A percentile compares a stretch with the other conserved stretches of the same genome.
Evolutionary conservation across 1,140 invertebrate genomes (phyloP).

Genomic region (Solenopsis fugax): DNA sequence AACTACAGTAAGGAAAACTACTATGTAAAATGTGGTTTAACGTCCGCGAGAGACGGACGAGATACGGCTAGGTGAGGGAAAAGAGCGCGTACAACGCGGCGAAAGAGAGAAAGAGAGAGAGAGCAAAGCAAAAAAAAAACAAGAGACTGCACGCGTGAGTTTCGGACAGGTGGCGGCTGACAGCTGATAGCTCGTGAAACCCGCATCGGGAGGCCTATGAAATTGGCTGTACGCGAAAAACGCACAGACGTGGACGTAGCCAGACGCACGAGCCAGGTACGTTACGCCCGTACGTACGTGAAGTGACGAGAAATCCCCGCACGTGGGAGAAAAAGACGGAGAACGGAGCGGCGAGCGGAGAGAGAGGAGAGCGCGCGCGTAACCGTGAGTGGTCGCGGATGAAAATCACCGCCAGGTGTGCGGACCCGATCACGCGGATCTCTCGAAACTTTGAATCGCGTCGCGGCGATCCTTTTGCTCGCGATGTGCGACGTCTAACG

Average conservation of each 20-base stretch:
- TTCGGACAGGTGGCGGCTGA: constrained; percentile 72
- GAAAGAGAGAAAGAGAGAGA: constrained; percentile 19
- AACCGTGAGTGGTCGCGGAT: neutral
- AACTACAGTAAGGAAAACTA: neutral
- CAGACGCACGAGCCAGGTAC: constrained; percentile 44
- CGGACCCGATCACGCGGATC: neutral
- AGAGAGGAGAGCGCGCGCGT: constrained; percentile 40
- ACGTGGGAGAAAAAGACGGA: constrained; percentile 24
- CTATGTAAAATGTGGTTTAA: constrained; percentile 7
- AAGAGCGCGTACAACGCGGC: no score
- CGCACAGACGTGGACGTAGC: neutral
- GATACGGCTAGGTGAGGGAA: neutral
- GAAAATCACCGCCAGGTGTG: constrained; percentile 47
- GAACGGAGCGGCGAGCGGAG: neutral
- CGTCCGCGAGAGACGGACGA: neutral
- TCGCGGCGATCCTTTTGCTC: neutral
- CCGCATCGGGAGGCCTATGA: constrained; percentile 58
- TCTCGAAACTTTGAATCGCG: constrained; percentile 16
- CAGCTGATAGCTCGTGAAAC: constrained; percentile 70
- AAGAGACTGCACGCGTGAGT: constrained; percentile 12
- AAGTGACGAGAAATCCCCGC: neutral
- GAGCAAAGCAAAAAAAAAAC: constrained; percentile 17
- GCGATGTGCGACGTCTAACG: neutral
- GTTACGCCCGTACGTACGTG: neutral
- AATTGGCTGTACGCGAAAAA: constrained; percentile 53